Base-by-base conservation (phyloP, 1,140 invertebrate species). In the Diorhabda elongata region DNA sequence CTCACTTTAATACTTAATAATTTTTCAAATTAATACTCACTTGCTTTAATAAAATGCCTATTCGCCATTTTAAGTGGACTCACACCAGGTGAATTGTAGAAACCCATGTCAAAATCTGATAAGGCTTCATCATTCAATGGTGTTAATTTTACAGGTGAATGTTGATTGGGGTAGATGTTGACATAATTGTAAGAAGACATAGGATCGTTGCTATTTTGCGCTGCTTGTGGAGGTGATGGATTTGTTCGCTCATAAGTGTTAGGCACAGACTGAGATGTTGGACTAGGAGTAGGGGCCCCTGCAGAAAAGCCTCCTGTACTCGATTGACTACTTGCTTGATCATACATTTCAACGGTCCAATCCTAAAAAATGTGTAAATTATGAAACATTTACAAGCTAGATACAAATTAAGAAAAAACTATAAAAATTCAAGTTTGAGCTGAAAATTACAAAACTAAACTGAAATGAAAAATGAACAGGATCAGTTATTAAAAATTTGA, bases 111-210 rank as follows among this genome's bases (percentile, higher is more conserved):
- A 59, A 76, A 78, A 58, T 76, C 76, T 7, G 66, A 60, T 42
- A 77, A 74, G 6, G 71, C 67, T 11, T 86, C 85, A 3, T 85
- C 84, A 2, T 82, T 83, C 80, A 85, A 81, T 0, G 84, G 85
- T 52, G 84, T 78, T n/a, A 85, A 69, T 68, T 82, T 82, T 5
- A 68, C 78, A 77, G 59, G 84, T 80, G 69, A 75, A 59, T 11
- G 74, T 75, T 61, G 79, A 74, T 68, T 83, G 78, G 3, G 69
- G 77, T 56, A 80, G 42, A 84, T 79, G 63, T 82, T 81, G 66
- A 85, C 81, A 68, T 82, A 84, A 64, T 81, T 84, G 67, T 70
- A 78, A 61, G 69, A 63, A 45, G 52, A 62, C 68, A 67, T 44
- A 68, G 63, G 57, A 64, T 71, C 71, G 67, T 65, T 68, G 59